These are phyloP conservation scores for Palythoa caribaeorum DNA, from an alignment of 92 coral and sea anemone species.

Conservation along the genomic window DNA sequence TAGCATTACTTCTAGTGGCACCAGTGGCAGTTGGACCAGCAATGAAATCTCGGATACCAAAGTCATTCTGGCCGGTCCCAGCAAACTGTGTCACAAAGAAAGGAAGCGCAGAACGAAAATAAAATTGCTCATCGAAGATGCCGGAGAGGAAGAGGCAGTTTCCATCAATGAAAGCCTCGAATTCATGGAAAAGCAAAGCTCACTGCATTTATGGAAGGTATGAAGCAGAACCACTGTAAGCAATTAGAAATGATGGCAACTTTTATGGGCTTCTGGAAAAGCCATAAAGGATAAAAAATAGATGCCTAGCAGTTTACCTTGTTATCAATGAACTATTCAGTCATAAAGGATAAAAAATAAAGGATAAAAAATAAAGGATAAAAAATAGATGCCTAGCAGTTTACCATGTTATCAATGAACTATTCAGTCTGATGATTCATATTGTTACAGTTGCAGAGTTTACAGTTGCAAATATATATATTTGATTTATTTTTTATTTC, in stretches of 20 bases:
- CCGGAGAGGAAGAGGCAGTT: conserved; percentile 1
- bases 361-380: too few relatives aligned
- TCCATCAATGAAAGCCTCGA: conserved; percentile 54
- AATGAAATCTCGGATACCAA: not conserved
- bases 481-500: not conserved
- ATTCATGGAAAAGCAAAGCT: conserved; percentile 58
- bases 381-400: conserved; percentile 36
- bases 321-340: not conserved
- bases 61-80: conserved; percentile 3
- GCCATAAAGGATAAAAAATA: conserved; percentile 59
- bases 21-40: conserved; percentile 7
- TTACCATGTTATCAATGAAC: not conserved
- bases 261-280: conserved; percentile 58
- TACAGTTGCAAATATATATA: not conserved
- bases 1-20: not conserved
- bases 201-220: conserved; percentile 43
- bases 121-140: conserved; percentile 8
- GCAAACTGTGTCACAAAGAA: not conserved
- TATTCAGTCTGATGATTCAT: not conserved
- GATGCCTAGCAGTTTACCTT: conserved; percentile 22
- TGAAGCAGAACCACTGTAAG: conserved; percentile 54
- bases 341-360: too few relatives aligned
- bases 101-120: conserved; percentile 15
- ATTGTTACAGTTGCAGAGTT: not conserved
- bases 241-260: conserved; percentile 65